Evolutionary conservation across 2,888 invertebrate species (phyloP), one percentile per base, ranked within the genome.

Genomic region (Brenthis daphne): DNA sequence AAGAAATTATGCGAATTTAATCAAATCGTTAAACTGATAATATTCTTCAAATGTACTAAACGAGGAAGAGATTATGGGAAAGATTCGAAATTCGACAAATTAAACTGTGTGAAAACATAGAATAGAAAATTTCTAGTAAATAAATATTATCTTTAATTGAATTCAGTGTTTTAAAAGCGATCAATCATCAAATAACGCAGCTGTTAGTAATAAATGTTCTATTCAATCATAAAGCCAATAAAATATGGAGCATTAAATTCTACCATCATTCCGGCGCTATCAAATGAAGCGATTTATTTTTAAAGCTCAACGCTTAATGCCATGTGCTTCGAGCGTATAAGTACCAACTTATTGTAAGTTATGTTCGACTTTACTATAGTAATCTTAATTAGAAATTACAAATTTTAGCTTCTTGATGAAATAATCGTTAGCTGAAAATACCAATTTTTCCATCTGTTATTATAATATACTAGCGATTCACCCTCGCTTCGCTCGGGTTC

Each of bases 221-320:
- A 68, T 75, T 79, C 76, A 80, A 77, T 80, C 76, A 76, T 69
- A 74, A 72, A 64, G 63, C 70, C 68, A 73, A 76, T 75, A 76
- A 67, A 70, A 63, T 57, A 69, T 61, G 54, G 57, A 71, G 66
- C 70, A 75, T 79, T 75, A 75, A 79, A 73, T 71, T 69, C 75
- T 57, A 64, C 69, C 75, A 74, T 68, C 67, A 73, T 64, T 71
- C 73, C 65, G 74, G 73, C 58, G 70, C 72, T 70, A 73, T 76
- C 72, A 72, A 73, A 74, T 74, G 71, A 77, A 77, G 78, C 75
- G 76, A 72, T 80, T 79, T 82, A 83, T 82, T 82, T 80, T 80
- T 77, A 73, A 75, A 78, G 58, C 71, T 61, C 74, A 76, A 76
- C 55, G 50, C 43, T 67, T 67, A 64, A 57, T 67, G 51, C 50